Evolutionary conservation across 2,797 vertebrate species (phyloP), one percentile per base, ranked within the genome.

Genomic region (Amniataba percoides): DNA sequence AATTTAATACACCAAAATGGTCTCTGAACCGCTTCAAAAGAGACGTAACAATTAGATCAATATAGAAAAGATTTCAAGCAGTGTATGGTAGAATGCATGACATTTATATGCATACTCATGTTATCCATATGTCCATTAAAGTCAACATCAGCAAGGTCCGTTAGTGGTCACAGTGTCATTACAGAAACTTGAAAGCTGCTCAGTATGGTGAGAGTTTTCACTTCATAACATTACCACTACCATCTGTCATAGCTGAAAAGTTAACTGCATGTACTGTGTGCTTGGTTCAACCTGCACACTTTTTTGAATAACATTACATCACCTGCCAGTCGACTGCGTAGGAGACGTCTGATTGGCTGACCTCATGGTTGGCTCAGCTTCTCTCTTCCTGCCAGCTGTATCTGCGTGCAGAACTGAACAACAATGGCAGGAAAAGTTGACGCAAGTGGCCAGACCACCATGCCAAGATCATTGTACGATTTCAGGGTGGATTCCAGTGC

Each of bases 391-490:
- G 88, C 82, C 88, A 89, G 89, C 91, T 91, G 92, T 84, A 39
- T 83, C 72, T 48, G 77, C 51, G 64, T 2, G 42, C 76, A 61
- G 68, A 58, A 75, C 70, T 60, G 45, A 56, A 43, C 63, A 85
- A 95, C 94, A 95, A 95, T 95, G 83, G 80, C 90, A 93, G 95
- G 94, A 95, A 95, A 80, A 73, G 87, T 56, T 87, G 91, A 93
- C 86, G 82, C 75, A 81, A 86, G 77, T 53, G 23, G 51, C 59
- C 46, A 2, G 66, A 75, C 80, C 82, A 60, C 65, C 77, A 56
- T 65, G 87, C 88, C 86, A 87, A 88, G 87, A 87, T 36, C 82
- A 85, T 92, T 91, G 87, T 88, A 43, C 81, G 67, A 55, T 69
- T 87, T 86, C 55, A 80, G 90, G 90, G 87, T 91, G 89, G 87